Conservation (phyloP, 2,113 vertebrate genomes). For the Mesocricetus auratus region DNA sequence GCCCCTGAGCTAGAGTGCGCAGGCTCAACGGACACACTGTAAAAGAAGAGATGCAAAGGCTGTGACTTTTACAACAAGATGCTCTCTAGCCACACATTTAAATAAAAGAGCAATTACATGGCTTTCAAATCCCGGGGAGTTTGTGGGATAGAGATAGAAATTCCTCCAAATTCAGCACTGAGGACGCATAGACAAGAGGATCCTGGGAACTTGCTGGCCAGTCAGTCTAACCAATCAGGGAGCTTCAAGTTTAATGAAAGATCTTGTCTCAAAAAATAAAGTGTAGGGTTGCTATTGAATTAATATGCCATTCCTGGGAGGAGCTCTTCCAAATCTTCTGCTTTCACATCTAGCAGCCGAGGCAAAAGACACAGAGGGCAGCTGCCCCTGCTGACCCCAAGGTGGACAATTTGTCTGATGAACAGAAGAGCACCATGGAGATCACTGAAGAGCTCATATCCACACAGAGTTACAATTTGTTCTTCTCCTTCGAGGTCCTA, state of each 20-base stretch:
- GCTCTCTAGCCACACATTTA: neutral
- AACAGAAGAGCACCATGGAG: neutral
- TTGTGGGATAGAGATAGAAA: neutral
- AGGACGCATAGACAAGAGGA: neutral
- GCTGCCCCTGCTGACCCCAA: neutral
- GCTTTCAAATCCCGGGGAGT: neutral
- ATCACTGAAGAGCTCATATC: neutral
- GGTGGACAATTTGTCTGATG: neutral
- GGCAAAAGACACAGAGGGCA: neutral
- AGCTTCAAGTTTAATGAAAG: neutral
- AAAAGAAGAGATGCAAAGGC: neutral
- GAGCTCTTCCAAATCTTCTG: neutral
- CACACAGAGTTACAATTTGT: neutral
- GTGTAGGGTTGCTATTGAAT: neutral
- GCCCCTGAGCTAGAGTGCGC: fast-evolving
- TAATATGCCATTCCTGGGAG: too few species aligned
- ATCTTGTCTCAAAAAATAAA: neutral
- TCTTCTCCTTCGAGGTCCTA: neutral
- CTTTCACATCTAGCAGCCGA: neutral
- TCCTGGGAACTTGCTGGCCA: too few species aligned
- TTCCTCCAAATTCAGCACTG: neutral
- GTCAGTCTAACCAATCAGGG: neutral
- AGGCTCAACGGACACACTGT: neutral
- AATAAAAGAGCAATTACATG: neutral
- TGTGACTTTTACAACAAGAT: neutral